Evolutionary conservation across 2,888 invertebrate species (phyloP).

Genomic region (Tortricodes alternella): DNA sequence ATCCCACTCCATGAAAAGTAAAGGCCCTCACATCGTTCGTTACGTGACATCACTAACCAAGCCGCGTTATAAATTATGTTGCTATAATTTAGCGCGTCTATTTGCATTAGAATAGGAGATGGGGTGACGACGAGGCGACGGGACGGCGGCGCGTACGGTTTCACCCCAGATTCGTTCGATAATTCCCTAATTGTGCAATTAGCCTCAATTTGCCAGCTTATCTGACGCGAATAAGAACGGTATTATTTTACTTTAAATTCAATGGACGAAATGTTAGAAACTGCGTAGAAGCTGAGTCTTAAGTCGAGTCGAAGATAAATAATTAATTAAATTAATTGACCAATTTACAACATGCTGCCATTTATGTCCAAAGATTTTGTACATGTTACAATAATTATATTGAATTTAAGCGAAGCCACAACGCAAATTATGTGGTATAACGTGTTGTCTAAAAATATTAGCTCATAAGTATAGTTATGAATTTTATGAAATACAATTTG

Average conservation of each 20-base stretch:
- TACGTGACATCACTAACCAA: too few relatives aligned
- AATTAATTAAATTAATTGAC: constrained; percentile 7
- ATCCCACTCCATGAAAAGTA: too few relatives aligned
- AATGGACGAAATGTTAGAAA: neutral
- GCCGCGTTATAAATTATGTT: constrained; percentile 46
- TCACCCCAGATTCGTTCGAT: constrained; percentile 78
- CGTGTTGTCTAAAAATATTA: constrained; percentile 78
- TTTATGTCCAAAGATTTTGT: constrained; percentile 37
- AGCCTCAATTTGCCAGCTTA: constrained; percentile 69
- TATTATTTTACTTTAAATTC: constrained; percentile 7
- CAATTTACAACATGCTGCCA: constrained; percentile 27
- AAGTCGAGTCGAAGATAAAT: neutral
- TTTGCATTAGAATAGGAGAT: constrained; percentile 68
- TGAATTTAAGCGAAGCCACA: constrained; percentile 38
- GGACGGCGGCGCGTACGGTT: constrained; percentile 59
- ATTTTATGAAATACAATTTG: constrained; percentile 80
- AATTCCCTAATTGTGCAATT: constrained; percentile 79
- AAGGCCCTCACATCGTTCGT: too few relatives aligned
- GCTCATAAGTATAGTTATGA: constrained; percentile 79
- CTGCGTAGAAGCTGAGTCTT: neutral
- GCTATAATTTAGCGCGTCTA: constrained; percentile 53
- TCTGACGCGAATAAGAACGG: constrained; percentile 30
- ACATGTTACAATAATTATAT: constrained; percentile 42
- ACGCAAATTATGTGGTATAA: constrained; percentile 71
- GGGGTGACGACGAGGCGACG: constrained; percentile 36